Evolutionary conservation across 2,888 invertebrate species (phyloP).

Genomic region (Volucella inanis): DNA sequence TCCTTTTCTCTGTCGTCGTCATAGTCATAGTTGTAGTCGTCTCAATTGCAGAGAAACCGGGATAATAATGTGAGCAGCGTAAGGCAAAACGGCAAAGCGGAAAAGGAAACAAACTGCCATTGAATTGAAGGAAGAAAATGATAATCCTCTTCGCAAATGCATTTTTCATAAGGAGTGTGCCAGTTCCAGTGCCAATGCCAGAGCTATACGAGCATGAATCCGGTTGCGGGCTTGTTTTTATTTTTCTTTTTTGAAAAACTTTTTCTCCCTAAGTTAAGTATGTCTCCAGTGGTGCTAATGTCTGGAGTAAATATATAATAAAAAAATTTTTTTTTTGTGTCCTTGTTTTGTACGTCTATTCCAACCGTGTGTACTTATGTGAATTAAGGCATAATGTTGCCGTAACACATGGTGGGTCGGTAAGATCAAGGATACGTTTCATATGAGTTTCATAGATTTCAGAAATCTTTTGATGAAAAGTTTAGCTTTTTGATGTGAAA

Average conservation of each 20-base stretch:
- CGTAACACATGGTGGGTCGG: too few species aligned
- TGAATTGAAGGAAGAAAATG: slow-evolving; percentile 40
- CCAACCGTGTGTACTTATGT: slow-evolving; percentile 14
- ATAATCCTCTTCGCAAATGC: slow-evolving; percentile 66
- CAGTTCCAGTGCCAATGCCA: too few species aligned
- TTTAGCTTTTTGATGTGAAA: neutral
- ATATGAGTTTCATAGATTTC: too few species aligned
- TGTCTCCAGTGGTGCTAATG: slow-evolving; percentile 55
- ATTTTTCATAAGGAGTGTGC: slow-evolving; percentile 68
- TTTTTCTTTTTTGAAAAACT: neutral
- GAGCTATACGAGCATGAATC: slow-evolving; percentile 16
- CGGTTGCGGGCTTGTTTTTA: slow-evolving; percentile 9
- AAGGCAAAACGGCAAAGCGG: slow-evolving; percentile 43
- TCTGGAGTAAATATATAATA: slow-evolving; percentile 58
- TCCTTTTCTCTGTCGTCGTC: neutral
- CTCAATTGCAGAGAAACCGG: slow-evolving; percentile 61
- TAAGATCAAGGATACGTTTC: too few species aligned
- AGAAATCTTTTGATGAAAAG: neutral
- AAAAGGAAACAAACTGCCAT: slow-evolving; percentile 47
- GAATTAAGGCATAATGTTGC: slow-evolving; percentile 8
- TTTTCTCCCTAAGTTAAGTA: neutral
- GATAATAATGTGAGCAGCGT: slow-evolving; percentile 67
- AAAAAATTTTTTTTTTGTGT: slow-evolving; percentile 8
- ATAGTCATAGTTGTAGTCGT: slow-evolving; percentile 37
- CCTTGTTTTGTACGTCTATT: neutral